Evolutionary conservation across 2,888 invertebrate species (phyloP), one percentile per base, ranked within the genome.

Genomic region (Sisyra nigra): DNA sequence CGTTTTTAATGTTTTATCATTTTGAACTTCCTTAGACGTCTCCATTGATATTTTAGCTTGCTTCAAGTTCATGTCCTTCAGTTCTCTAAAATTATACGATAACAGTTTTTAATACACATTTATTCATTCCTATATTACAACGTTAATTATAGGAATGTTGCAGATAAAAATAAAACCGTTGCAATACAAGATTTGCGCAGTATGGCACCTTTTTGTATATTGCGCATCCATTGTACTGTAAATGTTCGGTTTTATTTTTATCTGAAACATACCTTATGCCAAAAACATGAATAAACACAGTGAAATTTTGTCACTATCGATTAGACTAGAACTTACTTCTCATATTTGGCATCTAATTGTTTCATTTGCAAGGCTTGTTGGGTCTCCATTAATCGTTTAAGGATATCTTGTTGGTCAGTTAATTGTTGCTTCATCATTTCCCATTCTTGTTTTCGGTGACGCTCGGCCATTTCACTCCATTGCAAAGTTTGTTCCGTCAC

Each of bases 21-120:
- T 88, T 58, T 45, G 48, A 37, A 98, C 93, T 59, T 89, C 91
- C 65, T 89, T 89, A 58, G 88, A 88, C 14, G 96, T 94, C 62
- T 98, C 98, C 53, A 98, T 91, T 40, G 94, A 94, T 54, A 87
- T 79, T 67, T 93, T 94, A 3, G 96, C 93, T 65, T 98, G 98
- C 44, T 82, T 76, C 5, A 80, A 74, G 59, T 93, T 94, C 76
- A 98, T 78, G 49, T 97, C 96, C 61, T 97, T 98, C 56, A 88
- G 76, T 57, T 97, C 97, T 49, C 89, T 84, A 60, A 8, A 55
- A 53, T 47, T 41, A n/a, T n/a, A n/a, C n/a, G n/a, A 48, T 41
- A 34, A 44, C 33, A 33, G 18, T n/a, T n/a, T n/a, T n/a, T n/a
- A n/a, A n/a, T n/a, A n/a, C n/a, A n/a, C n/a, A n/a, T n/a, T n/a